Evolutionary conservation across 2,797 vertebrate species (phyloP), one percentile per base, ranked within the genome.

Genomic region (Staurois parvus): DNA sequence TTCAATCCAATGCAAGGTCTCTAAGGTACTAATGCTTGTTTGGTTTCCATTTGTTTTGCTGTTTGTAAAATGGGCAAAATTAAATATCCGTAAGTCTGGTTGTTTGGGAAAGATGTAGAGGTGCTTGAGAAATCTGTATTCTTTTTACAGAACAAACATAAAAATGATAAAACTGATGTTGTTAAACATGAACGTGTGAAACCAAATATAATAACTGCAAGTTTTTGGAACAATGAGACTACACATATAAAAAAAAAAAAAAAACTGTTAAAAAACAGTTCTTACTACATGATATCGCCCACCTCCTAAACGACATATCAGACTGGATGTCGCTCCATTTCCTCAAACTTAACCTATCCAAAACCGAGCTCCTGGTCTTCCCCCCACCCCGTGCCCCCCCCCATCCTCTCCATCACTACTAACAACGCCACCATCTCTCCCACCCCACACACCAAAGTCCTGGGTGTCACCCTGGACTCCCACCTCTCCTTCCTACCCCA

Each of bases 1-100:
- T 85, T 87, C 34, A 88, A 59, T 67, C 52, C 82, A 84, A 87
- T 86, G 83, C 32, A 67, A 28, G 76, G 40, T 81, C 85, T 89
- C 77, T 34, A 34, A 76, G 17, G n/a, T 72, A 88, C 75, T 15
- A 87, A n/a, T 4, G 17, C 56, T 74, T 75, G 79, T 76, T 19
- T 64, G 66, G 8, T 34, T 74, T 68, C 29, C 40, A 67, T 83
- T 87, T 84, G 79, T 89, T 88, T 48, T 81, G 42, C 79, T 30
- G 37, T 48, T 28, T 69, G 67, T 9, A 28, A 79, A 26, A 37
- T 64, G 21, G 34, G 62, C 40, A 68, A 79, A 78, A 79, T 77
- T 40, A 77, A 85, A 42, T 34, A 68, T 67, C 62, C 17, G 48
- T 79, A 29, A 13, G 37, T 21, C 66, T 42, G 19, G 13, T 45